phyloP scores from a whole-genome alignment of 1,140 invertebrate genomes.

The Drosophila orena region DNA sequence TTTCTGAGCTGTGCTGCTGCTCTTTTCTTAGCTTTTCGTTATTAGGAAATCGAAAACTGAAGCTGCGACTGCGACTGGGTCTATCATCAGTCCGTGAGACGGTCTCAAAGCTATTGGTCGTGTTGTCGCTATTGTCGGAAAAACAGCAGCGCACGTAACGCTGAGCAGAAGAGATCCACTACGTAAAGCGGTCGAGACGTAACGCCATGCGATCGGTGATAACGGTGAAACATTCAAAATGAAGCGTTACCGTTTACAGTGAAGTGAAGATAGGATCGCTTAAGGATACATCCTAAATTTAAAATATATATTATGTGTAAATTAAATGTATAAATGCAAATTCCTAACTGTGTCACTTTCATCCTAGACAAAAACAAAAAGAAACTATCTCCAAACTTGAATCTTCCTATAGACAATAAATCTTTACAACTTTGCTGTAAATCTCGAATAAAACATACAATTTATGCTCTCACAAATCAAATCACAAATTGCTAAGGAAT shows the following conservation, averaged over 20 bases:
- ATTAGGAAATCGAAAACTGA: slow-evolving; percentile 83
- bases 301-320: slow-evolving; percentile 31
- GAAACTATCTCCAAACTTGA: slow-evolving; percentile 10
- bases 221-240: slow-evolving; percentile 51
- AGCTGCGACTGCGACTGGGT: slow-evolving; percentile 68
- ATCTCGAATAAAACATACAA: slow-evolving; percentile 1
- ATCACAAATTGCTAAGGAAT: slow-evolving; percentile 35
- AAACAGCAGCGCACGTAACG: slow-evolving; percentile 51
- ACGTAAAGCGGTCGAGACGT: slow-evolving; percentile 35
- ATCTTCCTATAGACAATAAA: slow-evolving; percentile 45
- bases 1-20: slow-evolving; percentile 7
- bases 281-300: slow-evolving; percentile 1
- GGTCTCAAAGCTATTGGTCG: slow-evolving; percentile 84
- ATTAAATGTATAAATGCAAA: slow-evolving; percentile 23
- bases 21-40: slow-evolving; percentile 42
- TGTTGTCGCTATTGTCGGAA: slow-evolving; percentile 80
- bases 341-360: slow-evolving; percentile 4
- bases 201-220: slow-evolving; percentile 49
- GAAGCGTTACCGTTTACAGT: slow-evolving; percentile 30
- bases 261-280: slow-evolving; percentile 24
- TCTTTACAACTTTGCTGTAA: neutral
- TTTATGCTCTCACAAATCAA: slow-evolving; percentile 29
- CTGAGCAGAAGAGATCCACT: slow-evolving; percentile 40
- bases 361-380: neutral
- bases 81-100: slow-evolving; percentile 84